Conservation (phyloP, 2,797 vertebrate genomes). For the Natrix natrix region DNA sequence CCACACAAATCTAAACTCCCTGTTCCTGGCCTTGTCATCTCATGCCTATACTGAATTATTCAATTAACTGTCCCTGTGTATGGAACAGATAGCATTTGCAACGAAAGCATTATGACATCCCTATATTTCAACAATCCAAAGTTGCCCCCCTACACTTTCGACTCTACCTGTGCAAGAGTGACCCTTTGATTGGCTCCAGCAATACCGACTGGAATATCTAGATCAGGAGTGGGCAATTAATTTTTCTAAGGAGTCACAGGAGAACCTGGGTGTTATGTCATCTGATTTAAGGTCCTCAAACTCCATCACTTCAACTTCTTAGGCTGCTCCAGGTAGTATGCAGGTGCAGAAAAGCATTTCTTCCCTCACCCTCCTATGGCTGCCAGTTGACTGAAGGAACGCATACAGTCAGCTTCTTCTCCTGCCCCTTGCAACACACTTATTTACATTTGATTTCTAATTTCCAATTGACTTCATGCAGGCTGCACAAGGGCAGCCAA, state of each 20-base stretch:
- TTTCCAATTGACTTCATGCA: not conserved
- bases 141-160: not conserved
- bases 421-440: not conserved
- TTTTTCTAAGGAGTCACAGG: not conserved
- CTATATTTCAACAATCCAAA: not conserved
- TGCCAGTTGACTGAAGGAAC: too few relatives aligned
- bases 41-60: not conserved
- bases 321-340: not conserved
- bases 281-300: not conserved
- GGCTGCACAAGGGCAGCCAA: not conserved
- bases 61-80: not conserved
- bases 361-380: not conserved
- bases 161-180: not conserved
- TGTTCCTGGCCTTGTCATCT: not conserved
- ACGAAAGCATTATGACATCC: not conserved
- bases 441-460: not conserved
- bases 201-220: not conserved
- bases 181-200: not conserved
- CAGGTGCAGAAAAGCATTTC: not conserved
- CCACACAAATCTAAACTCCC: not conserved
- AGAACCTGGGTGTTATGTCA: not conserved
- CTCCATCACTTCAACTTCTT: not conserved
- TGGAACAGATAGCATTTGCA: not conserved
- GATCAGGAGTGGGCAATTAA: not conserved
- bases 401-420: too few relatives aligned